phyloP scores from a whole-genome alignment of 2,797 vertebrate species.

The Gymnodraco acuticeps region DNA sequence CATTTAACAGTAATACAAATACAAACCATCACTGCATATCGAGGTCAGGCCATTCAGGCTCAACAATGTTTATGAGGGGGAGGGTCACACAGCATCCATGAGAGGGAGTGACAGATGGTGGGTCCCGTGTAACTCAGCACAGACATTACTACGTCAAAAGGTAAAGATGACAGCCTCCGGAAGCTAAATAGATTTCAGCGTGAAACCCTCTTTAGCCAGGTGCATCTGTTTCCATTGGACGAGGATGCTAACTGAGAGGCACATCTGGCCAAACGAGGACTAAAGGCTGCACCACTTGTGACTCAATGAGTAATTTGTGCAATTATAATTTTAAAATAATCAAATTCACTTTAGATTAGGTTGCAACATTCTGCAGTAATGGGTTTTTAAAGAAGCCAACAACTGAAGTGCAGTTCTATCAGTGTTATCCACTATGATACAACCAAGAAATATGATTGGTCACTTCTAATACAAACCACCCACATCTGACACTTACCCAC shows the following conservation, averaged over 20 bases:
- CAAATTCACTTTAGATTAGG: background rate
- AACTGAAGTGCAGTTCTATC: background rate
- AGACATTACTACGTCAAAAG: slow-evolving; percentile 44
- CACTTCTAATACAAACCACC: background rate
- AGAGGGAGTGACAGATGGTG: slow-evolving; percentile 77
- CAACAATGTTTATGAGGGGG: slow-evolving; percentile 63
- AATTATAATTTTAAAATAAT: background rate
- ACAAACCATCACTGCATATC: slow-evolving; percentile 60
- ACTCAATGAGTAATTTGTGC: background rate
- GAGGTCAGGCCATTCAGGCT: slow-evolving; percentile 78
- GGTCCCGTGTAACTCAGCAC: slow-evolving; percentile 30
- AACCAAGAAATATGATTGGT: background rate
- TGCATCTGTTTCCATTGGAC: background rate
- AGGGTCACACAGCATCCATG: slow-evolving; percentile 60
- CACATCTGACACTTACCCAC: too few relatives aligned
- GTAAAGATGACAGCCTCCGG: slow-evolving; percentile 45
- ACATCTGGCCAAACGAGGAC: background rate
- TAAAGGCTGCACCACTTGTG: background rate
- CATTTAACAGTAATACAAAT: slow-evolving; percentile 64
- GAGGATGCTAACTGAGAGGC: background rate
- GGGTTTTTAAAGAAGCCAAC: too few relatives aligned
- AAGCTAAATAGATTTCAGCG: background rate
- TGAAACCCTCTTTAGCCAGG: background rate
- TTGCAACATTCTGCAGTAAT: background rate
- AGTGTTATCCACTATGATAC: background rate